phyloP scores from a whole-genome alignment of 1,140 invertebrate genomes.

The Dendroctonus ponderosae region DNA sequence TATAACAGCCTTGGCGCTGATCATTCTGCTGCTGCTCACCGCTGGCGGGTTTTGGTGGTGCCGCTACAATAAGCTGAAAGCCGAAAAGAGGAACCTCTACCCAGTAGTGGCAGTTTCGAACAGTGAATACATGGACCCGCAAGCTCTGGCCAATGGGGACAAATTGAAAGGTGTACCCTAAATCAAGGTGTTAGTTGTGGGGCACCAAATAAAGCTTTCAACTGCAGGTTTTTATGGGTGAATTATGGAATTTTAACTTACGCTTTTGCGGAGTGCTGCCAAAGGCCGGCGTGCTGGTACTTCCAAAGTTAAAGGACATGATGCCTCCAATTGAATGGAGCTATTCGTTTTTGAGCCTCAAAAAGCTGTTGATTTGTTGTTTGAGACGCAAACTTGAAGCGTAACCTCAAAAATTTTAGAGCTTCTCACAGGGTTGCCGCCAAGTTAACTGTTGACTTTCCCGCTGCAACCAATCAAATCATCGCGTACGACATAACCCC shows the following conservation, averaged over 20 bases:
- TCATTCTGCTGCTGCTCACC: background rate
- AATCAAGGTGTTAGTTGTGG: conserved; percentile 1
- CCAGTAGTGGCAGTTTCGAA: conserved; percentile 15
- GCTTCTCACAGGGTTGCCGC: no score
- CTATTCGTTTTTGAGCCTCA: no score
- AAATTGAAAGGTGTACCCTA: conserved; percentile 19
- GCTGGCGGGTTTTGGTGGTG: conserved; percentile 13
- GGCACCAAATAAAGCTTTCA: background rate
- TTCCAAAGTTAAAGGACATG: conserved; percentile 33
- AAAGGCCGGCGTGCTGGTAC: conserved; percentile 23
- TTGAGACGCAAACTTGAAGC: no score
- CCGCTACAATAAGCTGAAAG: conserved; percentile 14
- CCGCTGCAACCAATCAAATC: no score
- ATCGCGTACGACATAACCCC: no score
- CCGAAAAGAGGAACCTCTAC: conserved; percentile 21
- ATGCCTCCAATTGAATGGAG: no score
- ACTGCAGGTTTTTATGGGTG: background rate
- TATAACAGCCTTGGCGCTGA: conserved; percentile 6
- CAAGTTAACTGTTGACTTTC: no score
- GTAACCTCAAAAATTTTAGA: no score
- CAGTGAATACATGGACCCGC: conserved; percentile 8
- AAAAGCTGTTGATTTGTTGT: no score
- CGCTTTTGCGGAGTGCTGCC: conserved; percentile 25
- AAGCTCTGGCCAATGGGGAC: conserved; percentile 6
- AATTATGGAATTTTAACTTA: conserved; percentile 12